Evolutionary conservation across 2,888 invertebrate genomes (phyloP).

Genomic region (Nymphalis polychloros): DNA sequence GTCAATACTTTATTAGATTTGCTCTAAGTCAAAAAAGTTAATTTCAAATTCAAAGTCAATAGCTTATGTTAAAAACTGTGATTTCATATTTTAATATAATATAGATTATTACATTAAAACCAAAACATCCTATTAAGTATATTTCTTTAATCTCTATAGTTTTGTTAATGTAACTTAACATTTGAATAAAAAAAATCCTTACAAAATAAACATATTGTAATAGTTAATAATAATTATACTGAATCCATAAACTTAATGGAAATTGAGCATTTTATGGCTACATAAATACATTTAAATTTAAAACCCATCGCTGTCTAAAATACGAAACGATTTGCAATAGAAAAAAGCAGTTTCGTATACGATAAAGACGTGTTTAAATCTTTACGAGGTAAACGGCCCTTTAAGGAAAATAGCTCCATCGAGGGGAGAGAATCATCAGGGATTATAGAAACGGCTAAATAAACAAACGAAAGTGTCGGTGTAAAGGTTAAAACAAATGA

Average conservation of each 20-base stretch:
- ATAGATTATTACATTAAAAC: too few species aligned
- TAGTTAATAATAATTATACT: not conserved
- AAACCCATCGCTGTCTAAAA: constrained; percentile 1
- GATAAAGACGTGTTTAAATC: constrained; percentile 36
- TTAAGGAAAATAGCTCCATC: constrained; percentile 63
- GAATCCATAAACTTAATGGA: not conserved
- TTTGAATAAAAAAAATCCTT: not conserved
- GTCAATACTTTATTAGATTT: too few species aligned
- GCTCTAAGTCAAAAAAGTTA: too few species aligned
- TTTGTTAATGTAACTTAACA: too few species aligned
- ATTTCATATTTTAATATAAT: too few species aligned
- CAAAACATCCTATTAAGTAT: too few species aligned
- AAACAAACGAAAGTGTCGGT: constrained; percentile 18
- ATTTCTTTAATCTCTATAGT: too few species aligned
- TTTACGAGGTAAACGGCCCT: constrained; percentile 53
- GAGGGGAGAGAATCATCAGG: constrained; percentile 45
- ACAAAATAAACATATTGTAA: not conserved
- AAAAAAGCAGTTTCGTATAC: constrained; percentile 18
- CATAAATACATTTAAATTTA: constrained; percentile 6
- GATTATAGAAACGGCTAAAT: constrained; percentile 41
- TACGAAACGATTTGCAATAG: constrained; percentile 13
- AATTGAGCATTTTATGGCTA: not conserved
- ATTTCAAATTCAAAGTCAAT: too few species aligned
- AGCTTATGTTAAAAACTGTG: too few species aligned
- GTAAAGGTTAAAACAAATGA: constrained; percentile 1